Conservation (phyloP, 2,888 invertebrate genomes). For the Microplitis manilae region DNA sequence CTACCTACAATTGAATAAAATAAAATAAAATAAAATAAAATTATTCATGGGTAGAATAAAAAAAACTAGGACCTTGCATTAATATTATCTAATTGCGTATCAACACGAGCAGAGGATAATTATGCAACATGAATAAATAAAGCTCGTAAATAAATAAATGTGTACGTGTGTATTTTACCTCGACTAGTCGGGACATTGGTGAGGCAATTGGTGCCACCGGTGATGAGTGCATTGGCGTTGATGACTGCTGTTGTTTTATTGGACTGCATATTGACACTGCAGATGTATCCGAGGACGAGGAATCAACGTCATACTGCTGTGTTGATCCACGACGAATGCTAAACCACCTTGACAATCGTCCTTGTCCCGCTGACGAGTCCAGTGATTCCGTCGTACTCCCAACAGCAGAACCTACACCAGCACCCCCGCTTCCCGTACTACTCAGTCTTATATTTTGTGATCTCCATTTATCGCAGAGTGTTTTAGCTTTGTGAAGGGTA, state of each 20-base stretch:
- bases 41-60: neutral
- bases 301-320: constrained; percentile 85
- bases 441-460: constrained; percentile 67
- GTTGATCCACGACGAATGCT: constrained; percentile 87
- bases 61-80: neutral
- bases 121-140: neutral
- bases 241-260: constrained; percentile 54
- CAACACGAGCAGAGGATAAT: neutral
- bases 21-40: constrained; percentile 9
- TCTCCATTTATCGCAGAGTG: constrained; percentile 86
- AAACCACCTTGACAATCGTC: constrained; percentile 90
- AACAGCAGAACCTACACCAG: neutral
- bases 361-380: constrained; percentile 77
- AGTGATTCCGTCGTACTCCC: constrained; percentile 55
- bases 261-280: constrained; percentile 66
- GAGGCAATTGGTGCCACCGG: constrained; percentile 39
- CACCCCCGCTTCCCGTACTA: constrained; percentile 44
- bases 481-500: constrained; percentile 86
- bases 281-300: constrained; percentile 60
- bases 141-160: neutral
- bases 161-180: constrained; percentile 21
- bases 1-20: constrained; percentile 73
- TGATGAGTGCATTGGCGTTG: constrained; percentile 37
- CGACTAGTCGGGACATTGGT: constrained; percentile 30
- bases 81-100: neutral